Evolutionary conservation across 1,140 invertebrate genomes (phyloP), one percentile per base, ranked within the genome.

Genomic region (Orius insidiosus): DNA sequence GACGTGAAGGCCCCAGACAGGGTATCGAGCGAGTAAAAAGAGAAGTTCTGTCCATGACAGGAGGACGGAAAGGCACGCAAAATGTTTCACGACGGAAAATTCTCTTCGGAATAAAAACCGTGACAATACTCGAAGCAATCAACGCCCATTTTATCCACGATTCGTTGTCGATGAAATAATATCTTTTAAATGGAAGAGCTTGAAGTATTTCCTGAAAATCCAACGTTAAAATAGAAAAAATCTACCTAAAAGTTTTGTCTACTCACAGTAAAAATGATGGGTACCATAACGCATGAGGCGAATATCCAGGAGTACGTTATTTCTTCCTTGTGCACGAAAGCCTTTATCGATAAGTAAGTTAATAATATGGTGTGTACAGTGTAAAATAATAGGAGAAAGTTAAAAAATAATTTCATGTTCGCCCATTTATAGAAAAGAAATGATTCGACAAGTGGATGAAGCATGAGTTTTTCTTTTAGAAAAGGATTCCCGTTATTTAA

Each of bases 11-110:
- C 67, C 68, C 45, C 59, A 68, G 41, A 56, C 62, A 47, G 66
- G 70, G 51, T 64, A 62, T 49, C 65, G 58, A 8, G 69, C 67
- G 32, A 71, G 59, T 31, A 71, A 54, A 14, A 71, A 53, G 62
- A 71, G 69, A 41, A 69, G 58, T 54, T 71, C 63, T 6, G 63
- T 61, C 69, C 69, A 72, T 8, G 63, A 55, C 10, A 70, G 50
- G 11, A 72, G 56, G 37, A 70, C 58, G 2, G 65, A 56, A 33
- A 68, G 46, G 1, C 70, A 65, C 0, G 69, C 62, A 2, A 72
- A 52, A 46, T 71, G 63, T 7, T 65, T 55, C 64, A 55, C 68
- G 68, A 72, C 10, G 9, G 11, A 9, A 16, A 24, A 8, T 46
- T 11, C 24, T 24, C 24, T 24, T 24, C 7, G 3, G 46, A 46